Base-by-base conservation (phyloP, 1,140 invertebrate species). In the Papilio polyxenes region DNA sequence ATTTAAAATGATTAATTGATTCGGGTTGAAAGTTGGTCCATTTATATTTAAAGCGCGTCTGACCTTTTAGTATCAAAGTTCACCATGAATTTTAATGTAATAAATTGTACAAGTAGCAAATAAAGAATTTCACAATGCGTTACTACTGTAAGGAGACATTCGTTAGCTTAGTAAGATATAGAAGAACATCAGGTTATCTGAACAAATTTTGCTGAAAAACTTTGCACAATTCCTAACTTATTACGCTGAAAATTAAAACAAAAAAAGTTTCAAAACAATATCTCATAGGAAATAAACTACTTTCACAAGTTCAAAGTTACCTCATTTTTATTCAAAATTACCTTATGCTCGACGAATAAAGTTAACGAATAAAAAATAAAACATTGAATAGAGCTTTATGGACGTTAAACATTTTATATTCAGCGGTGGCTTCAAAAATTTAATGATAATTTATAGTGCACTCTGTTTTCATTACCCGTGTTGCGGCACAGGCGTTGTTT, bases 1-100 rank as follows among this genome's bases (percentile, higher is more conserved):
- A 80, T 80, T 69, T 80, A 80, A 80, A 80, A 80, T 80, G 78
- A 80, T 80, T 80, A 69, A 80, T 80, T 80, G 78, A 80, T 80
- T 69, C 78, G 56, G 59, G 56, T 65, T 48, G 78, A 80, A 80
- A 80, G 59, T 80, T 80, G 78, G 59, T 17, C 40, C 56, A 65
- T 80, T 80, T 65, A 69, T 44, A 65, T 80, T 79, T 62, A 59
- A 49, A 62, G 37, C 77, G 53, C 40, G 77, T 79, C 77, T 79
- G 53, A 17, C 77, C 53, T 62, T 62, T 62, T 62, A 59, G 15
- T 13, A 53, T 56, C 23, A 44, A 62, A 59, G 31, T 79, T 62
- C 77, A 31, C 53, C 13, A 62, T 79, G 53, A 79, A 79, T 79
- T 62, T 79, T 79, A 79, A 79, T 62, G 37, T 62, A n/a, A 62